phyloP scores from a whole-genome alignment of 2,113 vertebrate genomes.

The Onychorhynchus coronatus region DNA sequence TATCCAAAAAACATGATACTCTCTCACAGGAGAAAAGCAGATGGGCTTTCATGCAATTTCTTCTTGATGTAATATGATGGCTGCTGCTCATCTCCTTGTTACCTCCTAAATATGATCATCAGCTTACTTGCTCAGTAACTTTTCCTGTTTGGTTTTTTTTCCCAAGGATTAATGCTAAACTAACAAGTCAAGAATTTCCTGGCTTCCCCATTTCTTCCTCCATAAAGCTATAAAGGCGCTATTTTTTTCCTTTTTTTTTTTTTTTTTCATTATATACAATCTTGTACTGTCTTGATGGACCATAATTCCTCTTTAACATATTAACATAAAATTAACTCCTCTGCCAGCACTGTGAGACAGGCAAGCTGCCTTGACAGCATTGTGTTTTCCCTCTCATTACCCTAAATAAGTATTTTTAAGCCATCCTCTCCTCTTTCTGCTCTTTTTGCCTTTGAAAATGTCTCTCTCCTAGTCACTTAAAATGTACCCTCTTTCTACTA shows the following conservation, averaged over 20 bases:
- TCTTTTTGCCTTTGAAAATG: not conserved
- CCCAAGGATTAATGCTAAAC: not conserved
- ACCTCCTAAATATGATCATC: not conserved
- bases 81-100: not conserved
- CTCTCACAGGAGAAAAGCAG: not conserved
- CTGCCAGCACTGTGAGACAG: not conserved
- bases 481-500: not conserved
- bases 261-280: not conserved
- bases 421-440: not conserved
- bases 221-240: not conserved
- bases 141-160: not conserved
- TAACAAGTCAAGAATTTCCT: not conserved
- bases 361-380: not conserved
- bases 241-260: too few relatives aligned
- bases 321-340: not conserved
- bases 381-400: not conserved
- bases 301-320: not conserved
- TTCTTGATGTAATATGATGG: not conserved
- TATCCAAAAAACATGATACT: not conserved
- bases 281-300: not conserved
- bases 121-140: not conserved
- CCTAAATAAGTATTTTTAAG: not conserved
- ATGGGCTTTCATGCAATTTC: not conserved
- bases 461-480: not conserved
- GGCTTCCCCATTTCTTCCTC: not conserved